Conservation (phyloP, 2,888 invertebrate species). For the Tinea trinotella region DNA sequence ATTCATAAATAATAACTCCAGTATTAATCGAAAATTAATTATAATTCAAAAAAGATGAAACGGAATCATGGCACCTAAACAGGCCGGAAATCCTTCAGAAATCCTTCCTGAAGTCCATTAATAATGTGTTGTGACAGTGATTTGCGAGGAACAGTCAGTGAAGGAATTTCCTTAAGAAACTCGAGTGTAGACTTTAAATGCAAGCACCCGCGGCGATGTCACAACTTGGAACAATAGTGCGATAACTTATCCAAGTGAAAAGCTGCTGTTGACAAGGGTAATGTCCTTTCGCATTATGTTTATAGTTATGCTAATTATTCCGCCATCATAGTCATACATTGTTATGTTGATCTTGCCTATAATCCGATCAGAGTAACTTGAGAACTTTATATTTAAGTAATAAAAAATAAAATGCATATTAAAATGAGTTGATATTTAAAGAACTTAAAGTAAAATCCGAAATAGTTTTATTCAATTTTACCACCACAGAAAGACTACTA, state of each 20-base stretch:
- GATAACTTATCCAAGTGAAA: conserved; percentile 52
- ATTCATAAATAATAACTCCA: no score
- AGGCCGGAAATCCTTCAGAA: conserved; percentile 7
- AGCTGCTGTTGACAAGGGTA: conserved; percentile 54
- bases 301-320: conserved; percentile 15
- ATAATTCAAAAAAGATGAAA: no score
- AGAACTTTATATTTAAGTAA: no score
- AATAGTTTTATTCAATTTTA: no score
- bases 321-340: background rate
- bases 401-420: no score
- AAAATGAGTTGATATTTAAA: no score
- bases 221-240: conserved; percentile 43
- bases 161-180: conserved; percentile 4
- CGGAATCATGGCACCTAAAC: no score
- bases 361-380: no score
- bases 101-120: conserved; percentile 3
- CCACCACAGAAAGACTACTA: no score
- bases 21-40: no score
- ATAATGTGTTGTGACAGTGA: conserved; percentile 5
- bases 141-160: conserved; percentile 3
- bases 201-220: conserved; percentile 25
- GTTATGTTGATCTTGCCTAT: no score
- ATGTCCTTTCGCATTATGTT: conserved; percentile 32
- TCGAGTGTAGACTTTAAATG: background rate
- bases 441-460: no score